Base-by-base conservation (phyloP, 2,888 invertebrate species). In the Agelastica alni region DNA sequence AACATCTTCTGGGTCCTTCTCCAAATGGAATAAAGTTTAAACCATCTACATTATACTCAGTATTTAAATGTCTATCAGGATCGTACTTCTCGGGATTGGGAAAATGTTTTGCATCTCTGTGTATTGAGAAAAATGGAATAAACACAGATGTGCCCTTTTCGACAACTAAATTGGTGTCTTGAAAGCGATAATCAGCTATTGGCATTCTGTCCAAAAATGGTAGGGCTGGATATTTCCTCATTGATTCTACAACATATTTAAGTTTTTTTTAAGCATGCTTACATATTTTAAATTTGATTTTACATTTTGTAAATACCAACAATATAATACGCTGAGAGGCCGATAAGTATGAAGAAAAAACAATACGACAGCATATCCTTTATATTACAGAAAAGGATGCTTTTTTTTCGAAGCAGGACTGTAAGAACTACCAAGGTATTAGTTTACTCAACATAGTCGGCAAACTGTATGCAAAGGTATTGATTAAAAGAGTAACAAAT, bases 11-110 rank as follows among this genome's bases (percentile, higher is more conserved):
- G 13, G 58, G 55, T 17, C 58, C 54, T 16, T 66, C 62, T 1
- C 70, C 69, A 48, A 69, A 69, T n/a, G 70, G 67, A 14, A 71
- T 32, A 52, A 64, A 70, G 16, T 43, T 58, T 10, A 62, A 60
- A 4, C 65, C 60, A 18, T 53, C 48, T 6, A 51, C 44, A 4
- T 65, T 65, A 2, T 45, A 34, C 1, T 47, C 36, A 46, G 58
- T 62, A 7, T 66, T 58, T 2, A 57, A 51, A 45, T 68, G 70
- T 53, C 70, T 56, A 14, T 69, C 68, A 9, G 70, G 70, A 43
- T 63, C 52, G 37, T 58, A 71, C 52, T 63, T 62, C 5, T 67
- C 58, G 0, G 58, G 52, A 22, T 53, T 30, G 3, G 51, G 48
- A 37, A 52, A 58, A 26, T 52, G 32, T 20, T 58, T 45, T 18